phyloP scores from a whole-genome alignment of 2,113 vertebrate genomes.

The Lycocorax pyrrhopterus region DNA sequence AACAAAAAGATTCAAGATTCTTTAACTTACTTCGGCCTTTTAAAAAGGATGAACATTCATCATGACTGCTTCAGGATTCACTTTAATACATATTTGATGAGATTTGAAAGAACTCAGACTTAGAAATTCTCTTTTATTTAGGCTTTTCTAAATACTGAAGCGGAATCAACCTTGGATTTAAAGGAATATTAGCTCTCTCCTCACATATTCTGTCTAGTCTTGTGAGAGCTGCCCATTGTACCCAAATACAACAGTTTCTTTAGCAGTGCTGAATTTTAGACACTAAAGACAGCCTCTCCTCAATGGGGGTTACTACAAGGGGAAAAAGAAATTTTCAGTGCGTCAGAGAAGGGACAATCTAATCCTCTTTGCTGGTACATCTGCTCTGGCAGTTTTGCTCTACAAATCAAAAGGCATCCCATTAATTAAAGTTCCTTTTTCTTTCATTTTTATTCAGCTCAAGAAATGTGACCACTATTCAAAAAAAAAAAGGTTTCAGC shows the following conservation, averaged over 20 bases:
- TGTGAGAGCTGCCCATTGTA: slow-evolving; percentile 83
- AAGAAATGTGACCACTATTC: slow-evolving; percentile 80
- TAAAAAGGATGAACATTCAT: neutral
- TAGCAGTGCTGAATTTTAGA: slow-evolving; percentile 82
- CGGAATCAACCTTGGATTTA: slow-evolving; percentile 60
- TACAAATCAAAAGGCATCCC: slow-evolving; percentile 85
- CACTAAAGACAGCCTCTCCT: slow-evolving; percentile 81
- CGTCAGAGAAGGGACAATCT: slow-evolving; percentile 82
- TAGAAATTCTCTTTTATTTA: slow-evolving; percentile 64
- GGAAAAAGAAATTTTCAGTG: slow-evolving; percentile 78
- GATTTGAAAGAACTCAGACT: slow-evolving; percentile 35
- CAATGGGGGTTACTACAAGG: slow-evolving; percentile 80
- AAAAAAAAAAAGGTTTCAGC: slow-evolving; percentile 45
- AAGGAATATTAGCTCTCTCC: slow-evolving; percentile 82
- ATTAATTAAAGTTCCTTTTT: slow-evolving; percentile 83
- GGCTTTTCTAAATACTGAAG: slow-evolving; percentile 62
- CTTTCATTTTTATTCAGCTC: slow-evolving; percentile 85
- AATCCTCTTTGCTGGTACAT: slow-evolving; percentile 91
- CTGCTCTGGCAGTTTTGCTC: slow-evolving; percentile 84
- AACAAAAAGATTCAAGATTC: neutral
- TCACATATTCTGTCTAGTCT: slow-evolving; percentile 86
- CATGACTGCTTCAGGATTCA: slow-evolving; percentile 49
- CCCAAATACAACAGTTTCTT: slow-evolving; percentile 80
- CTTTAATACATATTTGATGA: slow-evolving; percentile 65
- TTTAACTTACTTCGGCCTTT: slow-evolving; percentile 21